phyloP scores from a whole-genome alignment of 2,113 vertebrate genomes.

The Cynocephalus volans region DNA sequence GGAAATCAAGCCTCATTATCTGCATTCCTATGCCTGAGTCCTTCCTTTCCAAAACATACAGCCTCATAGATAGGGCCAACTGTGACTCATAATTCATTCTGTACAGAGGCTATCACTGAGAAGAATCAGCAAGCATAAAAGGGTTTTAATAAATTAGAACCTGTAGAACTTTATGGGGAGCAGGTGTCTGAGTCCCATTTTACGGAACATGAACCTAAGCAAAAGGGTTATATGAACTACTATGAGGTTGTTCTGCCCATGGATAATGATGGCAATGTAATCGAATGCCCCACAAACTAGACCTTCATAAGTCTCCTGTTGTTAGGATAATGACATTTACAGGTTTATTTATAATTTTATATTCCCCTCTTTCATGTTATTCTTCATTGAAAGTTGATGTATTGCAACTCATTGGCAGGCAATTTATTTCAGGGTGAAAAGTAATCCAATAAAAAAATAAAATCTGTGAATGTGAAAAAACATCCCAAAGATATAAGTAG shows the following conservation, averaged over 20 bases:
- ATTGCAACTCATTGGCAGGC: conserved; percentile 33
- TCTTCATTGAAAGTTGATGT: conserved; percentile 65
- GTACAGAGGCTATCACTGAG: background rate
- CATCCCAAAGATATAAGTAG: conserved; percentile 34
- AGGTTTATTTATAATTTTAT: conserved; percentile 58
- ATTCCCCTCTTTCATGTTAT: conserved; percentile 38
- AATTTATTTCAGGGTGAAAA: conserved; percentile 71
- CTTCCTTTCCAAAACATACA: background rate
- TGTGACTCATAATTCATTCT: background rate
- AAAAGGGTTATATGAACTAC: background rate
- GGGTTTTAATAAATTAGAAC: conserved; percentile 53
- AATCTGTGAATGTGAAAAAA: conserved; percentile 62
- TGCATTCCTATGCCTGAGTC: background rate
- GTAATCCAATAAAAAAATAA: conserved; percentile 67
- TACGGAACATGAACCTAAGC: background rate
- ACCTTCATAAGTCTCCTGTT: background rate
- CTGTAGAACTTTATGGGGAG: conserved; percentile 58
- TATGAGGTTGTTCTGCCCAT: background rate
- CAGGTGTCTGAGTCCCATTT: conserved; percentile 23
- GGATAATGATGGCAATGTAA: background rate
- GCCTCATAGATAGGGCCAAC: background rate
- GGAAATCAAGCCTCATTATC: background rate
- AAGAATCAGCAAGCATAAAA: conserved; percentile 1
- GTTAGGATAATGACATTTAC: background rate
- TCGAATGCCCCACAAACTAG: conserved; percentile 21